phyloP scores from a whole-genome alignment of 2,113 vertebrate genomes.

The Eretmochelys imbricata region DNA sequence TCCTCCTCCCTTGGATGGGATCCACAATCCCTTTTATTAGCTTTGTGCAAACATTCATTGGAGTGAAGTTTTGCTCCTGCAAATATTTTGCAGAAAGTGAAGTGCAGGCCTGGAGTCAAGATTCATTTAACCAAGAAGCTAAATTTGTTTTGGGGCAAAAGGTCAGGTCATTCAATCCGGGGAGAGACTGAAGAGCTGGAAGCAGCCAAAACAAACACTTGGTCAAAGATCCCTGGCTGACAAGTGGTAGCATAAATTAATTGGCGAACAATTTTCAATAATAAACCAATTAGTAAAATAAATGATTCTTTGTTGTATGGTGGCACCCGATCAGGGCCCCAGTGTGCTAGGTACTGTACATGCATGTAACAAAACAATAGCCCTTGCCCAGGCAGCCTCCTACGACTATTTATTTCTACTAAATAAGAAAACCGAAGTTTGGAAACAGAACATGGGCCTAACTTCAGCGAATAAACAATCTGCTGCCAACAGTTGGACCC shows the following conservation, averaged over 20 bases:
- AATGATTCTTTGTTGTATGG: slow-evolving; percentile 23
- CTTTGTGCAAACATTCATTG: slow-evolving; percentile 7
- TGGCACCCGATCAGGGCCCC: background rate
- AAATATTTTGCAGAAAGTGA: slow-evolving; percentile 14
- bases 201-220: slow-evolving; percentile 52
- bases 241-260: slow-evolving; percentile 35
- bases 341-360: background rate
- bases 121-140: slow-evolving; percentile 49
- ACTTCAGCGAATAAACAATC: background rate
- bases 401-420: too few relatives aligned
- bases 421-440: background rate
- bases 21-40: slow-evolving; percentile 20
- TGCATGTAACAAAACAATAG: background rate
- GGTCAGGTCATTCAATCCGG: slow-evolving; percentile 30
- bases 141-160: slow-evolving; percentile 63
- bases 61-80: slow-evolving; percentile 34
- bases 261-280: background rate
- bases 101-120: slow-evolving; percentile 52
- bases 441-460: slow-evolving; percentile 6
- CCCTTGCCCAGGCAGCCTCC: background rate
- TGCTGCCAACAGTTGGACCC: background rate
- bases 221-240: slow-evolving; percentile 55
- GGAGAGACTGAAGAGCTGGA: slow-evolving; percentile 54
- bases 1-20: slow-evolving; percentile 10
- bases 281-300: background rate